Evolutionary conservation across 2,888 invertebrate species (phyloP), one percentile per base, ranked within the genome.

Genomic region (Drosophila anomalata): DNA sequence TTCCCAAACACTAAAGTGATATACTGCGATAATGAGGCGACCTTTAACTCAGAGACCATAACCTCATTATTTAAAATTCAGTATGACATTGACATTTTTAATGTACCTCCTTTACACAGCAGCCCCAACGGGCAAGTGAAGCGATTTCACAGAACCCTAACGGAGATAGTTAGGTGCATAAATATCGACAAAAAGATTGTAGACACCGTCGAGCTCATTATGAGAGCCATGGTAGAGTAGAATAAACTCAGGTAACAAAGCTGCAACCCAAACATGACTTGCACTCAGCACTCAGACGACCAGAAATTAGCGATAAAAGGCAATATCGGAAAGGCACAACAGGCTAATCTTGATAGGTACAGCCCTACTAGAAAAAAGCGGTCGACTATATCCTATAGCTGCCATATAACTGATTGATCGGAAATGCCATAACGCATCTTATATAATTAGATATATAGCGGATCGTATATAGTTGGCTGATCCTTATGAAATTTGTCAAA

Each of bases 181-280:
- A 48, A 48, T 29, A 57, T 57, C 11, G 47, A 31, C 4, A 5
- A 31, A 51, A 44, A 51, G 11, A 31, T 51, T n/a, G n/a, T 8
- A 9, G 42, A 50, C 8, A 59, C 44, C 8, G 44, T 33, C 2
- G 42, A 59, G 17, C 31, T 29, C 2, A 57, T 48, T 2, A 47
- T 56, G 31, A 17, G 46, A 24, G 46, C 33, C 11, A 39, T 39
- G 24, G 17, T 48, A 33, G 51, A 58, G 11, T 58, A 50, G n/a
- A 58, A 50, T 14, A 58, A 20, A 22, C n/a, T 55, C 54, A 20
- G 33, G 1, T 55, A 3, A 53, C 24, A 26, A 9, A 5, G 8
- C 7, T 36, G 14, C 31, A 12, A 6, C 22, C 51, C 17, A 22
- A 20, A 7, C 6, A 51, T 3, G 51, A 22, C 36, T 31, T 51